Base-by-base conservation (phyloP, 2,113 vertebrate species). In the Tapirus terrestris region DNA sequence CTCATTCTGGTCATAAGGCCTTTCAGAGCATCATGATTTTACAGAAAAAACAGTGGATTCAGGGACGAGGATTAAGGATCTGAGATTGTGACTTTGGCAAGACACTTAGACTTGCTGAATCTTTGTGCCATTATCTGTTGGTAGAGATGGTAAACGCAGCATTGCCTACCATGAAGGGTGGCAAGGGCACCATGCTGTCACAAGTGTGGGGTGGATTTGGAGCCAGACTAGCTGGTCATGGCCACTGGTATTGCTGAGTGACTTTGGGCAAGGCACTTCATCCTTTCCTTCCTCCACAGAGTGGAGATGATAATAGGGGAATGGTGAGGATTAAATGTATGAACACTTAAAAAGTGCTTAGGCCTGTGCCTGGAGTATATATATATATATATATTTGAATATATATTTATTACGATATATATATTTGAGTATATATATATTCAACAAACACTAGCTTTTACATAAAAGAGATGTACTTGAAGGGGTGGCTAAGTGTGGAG, bases 181-280 rank as follows among this genome's bases (percentile, higher is more conserved):
- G 21, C 10, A 9, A 4, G 2, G n/a, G 39, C 31, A 2, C 10
- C 5, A 0, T 6, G 9, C 23, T 86, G 4, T 7, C n/a, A 17
- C 1, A 33, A 12, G 67, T 21, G 5, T 3, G 5, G 25, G 16
- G 0, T 56, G 8, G 48, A 4, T 83, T 90, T 70, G 90, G 18
- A 94, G 60, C 43, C 48, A 36, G 18, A 6, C 31, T 63, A 56
- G 23, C 45, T 33, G 83, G 27, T 23, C 2, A 2, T 70, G 39
- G 17, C 17, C 92, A 25, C 39, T 56, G 43, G 53, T 53, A 6
- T 53, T 56, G 45, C 21, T 73, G 23, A 48, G 16, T 43, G 21
- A 39, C 76, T 73, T 61, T 27, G 68, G 61, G 6, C 8, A 33
- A 45, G 12, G 9, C 18, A 2, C 45, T 67, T 76, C 10, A 36